Percentiles rank a stretch among this genome's conserved stretches.
Conservation (phyloP, 2,113 vertebrate species). For the Ivindomyrus marchei region DNA sequence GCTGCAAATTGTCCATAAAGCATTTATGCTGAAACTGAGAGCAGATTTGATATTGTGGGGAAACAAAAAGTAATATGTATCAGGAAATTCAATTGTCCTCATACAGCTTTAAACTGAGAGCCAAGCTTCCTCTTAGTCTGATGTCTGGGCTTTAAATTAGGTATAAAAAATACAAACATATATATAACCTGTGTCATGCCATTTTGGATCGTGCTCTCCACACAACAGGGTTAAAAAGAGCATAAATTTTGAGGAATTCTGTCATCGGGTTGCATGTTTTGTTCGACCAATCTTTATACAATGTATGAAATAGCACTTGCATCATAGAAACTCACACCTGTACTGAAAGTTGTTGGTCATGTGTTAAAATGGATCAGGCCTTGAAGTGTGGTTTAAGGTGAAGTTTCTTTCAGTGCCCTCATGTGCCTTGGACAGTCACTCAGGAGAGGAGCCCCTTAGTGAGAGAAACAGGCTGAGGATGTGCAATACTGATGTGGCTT, state of each 20-base stretch:
- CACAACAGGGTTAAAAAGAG: neutral
- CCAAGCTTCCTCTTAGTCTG: conserved; percentile 57
- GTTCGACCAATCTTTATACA: neutral
- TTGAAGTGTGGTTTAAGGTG: neutral
- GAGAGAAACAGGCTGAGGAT: neutral
- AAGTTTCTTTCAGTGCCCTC: neutral
- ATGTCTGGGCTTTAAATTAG: conserved; percentile 51
- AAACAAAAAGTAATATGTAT: conserved; percentile 68
- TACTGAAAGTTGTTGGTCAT: neutral
- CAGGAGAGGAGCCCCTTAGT: neutral
- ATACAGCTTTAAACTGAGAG: conserved; percentile 53
- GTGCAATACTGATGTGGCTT: neutral
- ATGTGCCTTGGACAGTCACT: neutral
- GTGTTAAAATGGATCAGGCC: neutral
- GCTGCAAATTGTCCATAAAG: conserved; percentile 65
- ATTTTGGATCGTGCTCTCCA: neutral
- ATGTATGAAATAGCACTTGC: neutral
- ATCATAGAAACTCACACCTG: neutral
- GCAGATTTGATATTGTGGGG: conserved; percentile 70
- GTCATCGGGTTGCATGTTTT: neutral
- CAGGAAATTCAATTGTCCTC: conserved; percentile 71
- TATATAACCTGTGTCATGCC: neutral
- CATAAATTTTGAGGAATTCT: neutral
- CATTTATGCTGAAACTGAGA: conserved; percentile 61
- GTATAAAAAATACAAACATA: conserved; percentile 38